Evolutionary conservation across 2,113 vertebrate genomes (phyloP).

Genomic region (Thamnophis sirtalis): DNA sequence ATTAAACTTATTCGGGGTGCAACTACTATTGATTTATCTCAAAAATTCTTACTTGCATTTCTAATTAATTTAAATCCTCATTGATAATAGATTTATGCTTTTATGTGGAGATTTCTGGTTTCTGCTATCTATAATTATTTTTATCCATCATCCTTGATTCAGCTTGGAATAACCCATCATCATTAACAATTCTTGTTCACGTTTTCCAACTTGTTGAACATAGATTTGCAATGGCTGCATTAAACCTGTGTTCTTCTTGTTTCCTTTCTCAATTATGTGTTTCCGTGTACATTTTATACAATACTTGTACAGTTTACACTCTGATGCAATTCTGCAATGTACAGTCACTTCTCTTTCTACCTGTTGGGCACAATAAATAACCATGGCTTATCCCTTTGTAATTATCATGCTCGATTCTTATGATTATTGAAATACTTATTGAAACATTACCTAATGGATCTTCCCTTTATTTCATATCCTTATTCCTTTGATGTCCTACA

Average conservation of each 20-base stretch:
- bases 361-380: rapidly evolving
- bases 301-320: rapidly evolving
- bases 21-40: conserved; percentile 36
- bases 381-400: not conserved
- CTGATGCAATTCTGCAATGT: rapidly evolving
- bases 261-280: not conserved
- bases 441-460: not conserved
- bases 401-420: not conserved
- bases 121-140: conserved; percentile 7
- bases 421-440: not conserved
- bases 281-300: not conserved
- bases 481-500: not conserved
- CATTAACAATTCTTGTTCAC: not conserved
- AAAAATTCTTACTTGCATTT: conserved; percentile 29
- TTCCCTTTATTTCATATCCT: not conserved
- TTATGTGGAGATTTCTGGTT: conserved; percentile 19
- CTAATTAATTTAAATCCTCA: conserved; percentile 16
- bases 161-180: conserved; percentile 11
- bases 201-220: not conserved
- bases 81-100: conserved; percentile 22
- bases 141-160: not conserved
- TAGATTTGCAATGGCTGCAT: not conserved
- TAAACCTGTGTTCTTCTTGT: rapidly evolving
- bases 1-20: not conserved
- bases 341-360: not conserved